Evolutionary conservation across 1,140 invertebrate species (phyloP), one percentile per base, ranked within the genome.

Genomic region (Drosophila saltans): DNA sequence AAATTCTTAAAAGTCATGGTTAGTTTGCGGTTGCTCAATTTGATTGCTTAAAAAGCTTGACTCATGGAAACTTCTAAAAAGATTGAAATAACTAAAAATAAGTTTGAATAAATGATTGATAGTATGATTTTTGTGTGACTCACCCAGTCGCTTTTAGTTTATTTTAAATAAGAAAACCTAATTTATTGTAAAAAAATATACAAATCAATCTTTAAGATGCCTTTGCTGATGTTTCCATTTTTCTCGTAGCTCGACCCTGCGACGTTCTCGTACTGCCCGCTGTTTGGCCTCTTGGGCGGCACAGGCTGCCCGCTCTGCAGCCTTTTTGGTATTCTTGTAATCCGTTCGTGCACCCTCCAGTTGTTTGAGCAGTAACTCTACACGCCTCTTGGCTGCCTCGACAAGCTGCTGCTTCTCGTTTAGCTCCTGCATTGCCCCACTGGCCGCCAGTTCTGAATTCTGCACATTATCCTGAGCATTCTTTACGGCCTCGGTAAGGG

Each of bases 321-420:
- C 94, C 48, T 94, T 93, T 75, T 94, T 95, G 0, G 95, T 96
- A 16, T 93, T 94, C 3, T 92, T 80, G 43, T 94, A 94, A 69
- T 95, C 95, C 0, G 92, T 88, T 57, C 93, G 93, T 0, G 94
- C 94, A 40, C 83, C 90, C 69, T 93, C 93, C 60, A 95, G 79
- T 76, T 95, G 94, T 39, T 93, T 94, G 45, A 93, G 93, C 2
- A 96, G 81, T 55, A 95, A 93, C 7, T 94, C 94, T 52, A 95
- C 92, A 41, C 95, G 93, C 43, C 93, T 93, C 69, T 94, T 94
- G 0, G 95, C 94, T 16, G 95, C 95, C 0, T 94, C 93, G 7
- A 95, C 78, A 5, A 95, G 92, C 75, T 95, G 93, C 58, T 94
- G 94, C 72, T 95, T 95, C 63, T 95, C 94, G 28, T 85, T 81